phyloP scores from a whole-genome alignment of 2,888 invertebrate species.

The Latrodectus hesperus region DNA sequence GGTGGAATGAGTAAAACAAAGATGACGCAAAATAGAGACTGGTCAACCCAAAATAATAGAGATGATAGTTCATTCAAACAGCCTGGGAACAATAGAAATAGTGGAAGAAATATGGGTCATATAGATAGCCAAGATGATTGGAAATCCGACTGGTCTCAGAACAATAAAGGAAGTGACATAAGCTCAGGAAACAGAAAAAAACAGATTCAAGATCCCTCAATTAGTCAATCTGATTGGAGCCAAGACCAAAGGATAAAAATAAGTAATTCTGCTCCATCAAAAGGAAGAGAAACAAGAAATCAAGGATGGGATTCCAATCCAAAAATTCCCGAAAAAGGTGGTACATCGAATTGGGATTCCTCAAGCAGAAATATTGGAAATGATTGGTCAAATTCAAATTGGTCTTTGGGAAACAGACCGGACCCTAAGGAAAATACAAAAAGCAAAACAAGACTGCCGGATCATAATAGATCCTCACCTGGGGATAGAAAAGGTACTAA shows the following conservation, averaged over 20 bases:
- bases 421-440: background rate
- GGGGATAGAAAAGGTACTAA: background rate
- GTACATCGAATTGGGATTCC: too few species aligned
- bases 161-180: background rate
- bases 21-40: background rate
- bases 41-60: background rate
- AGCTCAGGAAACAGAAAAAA: background rate
- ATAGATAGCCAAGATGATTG: background rate
- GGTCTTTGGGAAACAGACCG: background rate
- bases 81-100: too few species aligned
- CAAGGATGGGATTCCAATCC: too few species aligned
- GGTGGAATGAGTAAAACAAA: background rate
- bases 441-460: background rate
- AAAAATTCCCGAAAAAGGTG: too few species aligned
- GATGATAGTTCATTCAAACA: too few species aligned
- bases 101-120: too few species aligned
- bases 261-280: background rate
- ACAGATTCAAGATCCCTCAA: background rate
- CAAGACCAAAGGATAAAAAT: background rate
- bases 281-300: background rate
- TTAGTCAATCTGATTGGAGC: background rate
- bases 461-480: background rate
- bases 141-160: background rate
- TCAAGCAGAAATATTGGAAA: too few species aligned
- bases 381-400: too few species aligned